Evolutionary conservation across 1,140 invertebrate species (phyloP).

Genomic region (Musca domestica): DNA sequence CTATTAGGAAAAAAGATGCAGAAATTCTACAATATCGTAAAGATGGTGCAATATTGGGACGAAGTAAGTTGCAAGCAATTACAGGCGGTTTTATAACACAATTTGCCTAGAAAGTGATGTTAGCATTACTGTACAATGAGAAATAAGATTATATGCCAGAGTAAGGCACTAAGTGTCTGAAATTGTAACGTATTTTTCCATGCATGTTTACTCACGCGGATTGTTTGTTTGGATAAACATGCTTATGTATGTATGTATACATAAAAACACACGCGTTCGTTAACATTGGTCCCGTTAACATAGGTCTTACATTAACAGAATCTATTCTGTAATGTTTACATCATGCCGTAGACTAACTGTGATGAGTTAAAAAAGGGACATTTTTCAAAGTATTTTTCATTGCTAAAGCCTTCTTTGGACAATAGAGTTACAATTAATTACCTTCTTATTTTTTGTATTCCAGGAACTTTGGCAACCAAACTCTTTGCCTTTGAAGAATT

Average conservation of each 20-base stretch:
- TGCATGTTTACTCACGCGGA: not conserved
- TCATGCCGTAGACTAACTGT: too few species aligned
- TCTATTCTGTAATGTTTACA: too few species aligned
- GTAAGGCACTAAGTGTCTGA: not conserved
- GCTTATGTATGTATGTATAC: too few species aligned
- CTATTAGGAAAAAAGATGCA: slow-evolving; percentile 37
- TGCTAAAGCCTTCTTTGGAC: too few species aligned
- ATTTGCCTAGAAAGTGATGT: too few species aligned
- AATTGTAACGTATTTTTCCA: not conserved
- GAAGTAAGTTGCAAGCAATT: slow-evolving; percentile 33
- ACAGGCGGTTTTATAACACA: too few species aligned
- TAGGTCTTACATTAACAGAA: too few species aligned
- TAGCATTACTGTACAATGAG: not conserved
- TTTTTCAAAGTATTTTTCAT: too few species aligned
- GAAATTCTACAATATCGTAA: slow-evolving; percentile 40
- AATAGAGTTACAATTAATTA: too few species aligned
- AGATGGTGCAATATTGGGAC: slow-evolving; percentile 34
- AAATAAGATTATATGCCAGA: not conserved
- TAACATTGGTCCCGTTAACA: too few species aligned
- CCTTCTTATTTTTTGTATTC: slow-evolving; percentile 9
- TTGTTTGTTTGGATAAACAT: not conserved
- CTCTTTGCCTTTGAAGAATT: slow-evolving; percentile 33
- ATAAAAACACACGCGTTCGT: not conserved
- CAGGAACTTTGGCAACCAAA: slow-evolving; percentile 38
- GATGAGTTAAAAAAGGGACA: too few species aligned